phyloP scores from a whole-genome alignment of 1,140 invertebrate genomes.

The Aphaenogaster floridana region DNA sequence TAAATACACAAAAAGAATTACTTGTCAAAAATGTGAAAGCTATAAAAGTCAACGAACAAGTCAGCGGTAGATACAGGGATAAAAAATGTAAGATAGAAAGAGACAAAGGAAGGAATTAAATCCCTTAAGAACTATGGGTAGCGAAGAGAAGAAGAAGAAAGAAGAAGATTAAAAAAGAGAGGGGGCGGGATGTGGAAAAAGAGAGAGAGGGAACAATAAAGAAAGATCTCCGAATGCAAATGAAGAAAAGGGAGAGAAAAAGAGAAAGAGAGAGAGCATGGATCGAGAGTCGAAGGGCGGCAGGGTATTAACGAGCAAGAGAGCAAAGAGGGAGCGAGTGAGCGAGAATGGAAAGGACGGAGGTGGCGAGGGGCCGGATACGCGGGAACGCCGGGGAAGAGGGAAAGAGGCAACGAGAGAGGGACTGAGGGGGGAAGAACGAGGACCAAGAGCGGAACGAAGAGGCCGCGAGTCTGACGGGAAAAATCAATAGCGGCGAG shows the following conservation, averaged over 20 bases:
- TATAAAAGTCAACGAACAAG: conserved; percentile 24
- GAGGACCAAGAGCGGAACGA: conserved; percentile 77
- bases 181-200: too few relatives aligned
- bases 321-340: conserved; percentile 63
- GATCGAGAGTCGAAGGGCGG: conserved; percentile 61
- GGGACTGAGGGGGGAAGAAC: conserved; percentile 65
- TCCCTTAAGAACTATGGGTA: conserved; percentile 48
- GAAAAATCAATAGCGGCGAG: conserved; percentile 87
- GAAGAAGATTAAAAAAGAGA: conserved; percentile 1
- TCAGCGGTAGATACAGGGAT: neutral
- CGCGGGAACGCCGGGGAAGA: conserved; percentile 67
- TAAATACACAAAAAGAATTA: conserved; percentile 23
- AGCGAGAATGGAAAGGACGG: conserved; percentile 37
- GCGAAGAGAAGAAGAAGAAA: neutral
- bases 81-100: conserved; percentile 58
- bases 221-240: conserved; percentile 59
- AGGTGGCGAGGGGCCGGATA: conserved; percentile 50
- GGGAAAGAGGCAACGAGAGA: conserved; percentile 54
- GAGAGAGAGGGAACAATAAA: conserved; percentile 32
- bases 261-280: conserved; percentile 49
- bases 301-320: conserved; percentile 65
- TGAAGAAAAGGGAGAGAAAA: conserved; percentile 66
- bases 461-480: conserved; percentile 84
- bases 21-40: conserved; percentile 21
- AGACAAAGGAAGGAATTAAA: conserved; percentile 47